A percentile compares a stretch with the other conserved stretches of the same genome.
Evolutionary conservation across 2,113 vertebrate genomes (phyloP).

Genomic region (Ciconia maguari): DNA sequence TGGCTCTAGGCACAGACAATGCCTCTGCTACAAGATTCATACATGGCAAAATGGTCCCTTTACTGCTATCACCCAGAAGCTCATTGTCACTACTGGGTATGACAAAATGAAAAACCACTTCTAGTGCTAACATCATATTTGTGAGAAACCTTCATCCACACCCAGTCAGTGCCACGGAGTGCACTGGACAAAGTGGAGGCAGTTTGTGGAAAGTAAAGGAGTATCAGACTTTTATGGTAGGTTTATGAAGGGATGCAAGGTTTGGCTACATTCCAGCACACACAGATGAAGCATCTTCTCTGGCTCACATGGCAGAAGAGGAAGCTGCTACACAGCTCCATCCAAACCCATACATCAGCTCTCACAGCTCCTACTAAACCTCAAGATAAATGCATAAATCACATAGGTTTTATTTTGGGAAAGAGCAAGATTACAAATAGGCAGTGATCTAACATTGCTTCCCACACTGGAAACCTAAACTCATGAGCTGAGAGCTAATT

Average conservation of each 20-base stretch:
- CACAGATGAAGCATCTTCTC: neutral
- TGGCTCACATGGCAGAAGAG: neutral
- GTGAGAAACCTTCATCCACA: neutral
- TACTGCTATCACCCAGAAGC: neutral
- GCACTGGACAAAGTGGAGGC: neutral
- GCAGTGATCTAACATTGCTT: slow-evolving; percentile 32
- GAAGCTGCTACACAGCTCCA: neutral
- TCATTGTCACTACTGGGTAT: neutral
- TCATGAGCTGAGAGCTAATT: slow-evolving; percentile 9
- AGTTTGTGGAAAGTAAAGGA: neutral
- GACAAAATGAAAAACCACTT: neutral
- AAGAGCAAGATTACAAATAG: slow-evolving; percentile 37
- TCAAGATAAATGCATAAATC: slow-evolving; percentile 16
- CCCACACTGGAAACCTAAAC: slow-evolving; percentile 45
- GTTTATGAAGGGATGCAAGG: neutral
- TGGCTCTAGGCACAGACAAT: neutral
- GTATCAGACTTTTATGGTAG: neutral
- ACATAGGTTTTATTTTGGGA: slow-evolving; percentile 21
- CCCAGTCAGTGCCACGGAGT: neutral
- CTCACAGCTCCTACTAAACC: neutral
- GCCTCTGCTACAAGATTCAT: neutral
- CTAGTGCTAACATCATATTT: neutral
- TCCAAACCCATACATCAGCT: neutral
- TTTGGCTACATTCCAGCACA: neutral
- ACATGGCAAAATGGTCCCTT: neutral